Evolutionary conservation across 2,113 vertebrate species (phyloP).

Genomic region (Donacobius atricapilla): DNA sequence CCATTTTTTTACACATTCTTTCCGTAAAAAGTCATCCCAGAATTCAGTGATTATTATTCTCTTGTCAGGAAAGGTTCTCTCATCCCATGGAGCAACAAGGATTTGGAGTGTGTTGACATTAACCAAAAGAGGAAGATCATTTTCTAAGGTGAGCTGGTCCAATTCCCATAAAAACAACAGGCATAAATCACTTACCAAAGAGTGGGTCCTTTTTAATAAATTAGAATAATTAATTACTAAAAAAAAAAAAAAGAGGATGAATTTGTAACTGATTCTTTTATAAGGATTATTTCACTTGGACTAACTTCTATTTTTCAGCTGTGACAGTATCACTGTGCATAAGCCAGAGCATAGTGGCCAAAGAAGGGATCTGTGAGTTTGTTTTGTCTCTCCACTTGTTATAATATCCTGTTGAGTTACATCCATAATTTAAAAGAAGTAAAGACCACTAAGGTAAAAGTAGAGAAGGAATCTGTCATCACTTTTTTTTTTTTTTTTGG

Average conservation of each 20-base stretch:
- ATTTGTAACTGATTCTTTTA: neutral
- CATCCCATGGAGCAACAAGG: neutral
- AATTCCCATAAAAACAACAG: neutral
- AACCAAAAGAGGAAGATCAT: neutral
- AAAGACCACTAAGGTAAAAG: neutral
- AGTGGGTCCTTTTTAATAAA: neutral
- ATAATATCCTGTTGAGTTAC: neutral
- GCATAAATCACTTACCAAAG: neutral
- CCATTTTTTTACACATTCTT: constrained; percentile 13
- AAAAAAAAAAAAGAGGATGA: neutral
- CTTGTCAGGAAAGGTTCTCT: neutral
- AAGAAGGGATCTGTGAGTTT: neutral
- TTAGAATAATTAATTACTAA: neutral
- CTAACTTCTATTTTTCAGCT: neutral
- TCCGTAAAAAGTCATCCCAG: neutral
- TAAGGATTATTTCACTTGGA: neutral
- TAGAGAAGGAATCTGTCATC: neutral
- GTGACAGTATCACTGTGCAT: neutral
- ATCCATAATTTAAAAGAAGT: neutral
- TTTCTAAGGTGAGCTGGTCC: neutral
- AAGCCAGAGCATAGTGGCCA: neutral
- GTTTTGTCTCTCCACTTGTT: neutral
- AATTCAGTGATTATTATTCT: neutral
- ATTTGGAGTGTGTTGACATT: neutral
- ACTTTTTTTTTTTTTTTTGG: neutral